Conservation (phyloP, 2,888 invertebrate species). For the Camptogramma bilineatum region DNA sequence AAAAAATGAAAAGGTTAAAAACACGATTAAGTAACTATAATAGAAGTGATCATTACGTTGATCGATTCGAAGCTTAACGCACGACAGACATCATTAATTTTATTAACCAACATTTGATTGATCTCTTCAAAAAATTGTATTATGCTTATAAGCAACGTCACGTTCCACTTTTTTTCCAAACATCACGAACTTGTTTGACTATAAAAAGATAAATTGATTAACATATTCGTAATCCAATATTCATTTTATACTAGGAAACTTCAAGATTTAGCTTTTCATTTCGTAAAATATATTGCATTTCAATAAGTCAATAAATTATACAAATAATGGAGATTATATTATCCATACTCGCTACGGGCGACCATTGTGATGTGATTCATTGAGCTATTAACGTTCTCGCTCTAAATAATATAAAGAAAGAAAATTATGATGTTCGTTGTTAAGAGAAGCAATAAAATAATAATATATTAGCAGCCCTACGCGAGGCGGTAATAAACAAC, state of each 20-base stretch:
- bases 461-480: constrained; percentile 77
- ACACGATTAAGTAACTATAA: not conserved
- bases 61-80: constrained; percentile 68
- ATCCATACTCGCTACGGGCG: constrained; percentile 67
- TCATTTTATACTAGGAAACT: constrained; percentile 14
- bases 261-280: constrained; percentile 21
- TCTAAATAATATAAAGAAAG: constrained; percentile 72
- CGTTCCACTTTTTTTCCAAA: constrained; percentile 7
- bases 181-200: constrained; percentile 13
- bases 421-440: constrained; percentile 71
- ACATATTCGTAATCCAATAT: constrained; percentile 4
- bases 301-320: constrained; percentile 62
- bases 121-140: constrained; percentile 56
- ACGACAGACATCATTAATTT: constrained; percentile 75
- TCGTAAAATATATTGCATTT: constrained; percentile 41
- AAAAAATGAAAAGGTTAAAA: constrained; percentile 1
- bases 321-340: constrained; percentile 72
- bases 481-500: constrained; percentile 76
- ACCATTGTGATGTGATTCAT: constrained; percentile 72
- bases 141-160: constrained; percentile 3
- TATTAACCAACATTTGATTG: constrained; percentile 66
- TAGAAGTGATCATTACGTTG: constrained; percentile 49
- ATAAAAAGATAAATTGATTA: constrained; percentile 16
- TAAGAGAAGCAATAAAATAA: constrained; percentile 64
- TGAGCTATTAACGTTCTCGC: constrained; percentile 68